A percentile compares a stretch with the other conserved stretches of the same genome.
These are phyloP conservation scores for Heliconius charithonia DNA, from an alignment of 2,888 invertebrate species.

Conservation along the genomic window DNA sequence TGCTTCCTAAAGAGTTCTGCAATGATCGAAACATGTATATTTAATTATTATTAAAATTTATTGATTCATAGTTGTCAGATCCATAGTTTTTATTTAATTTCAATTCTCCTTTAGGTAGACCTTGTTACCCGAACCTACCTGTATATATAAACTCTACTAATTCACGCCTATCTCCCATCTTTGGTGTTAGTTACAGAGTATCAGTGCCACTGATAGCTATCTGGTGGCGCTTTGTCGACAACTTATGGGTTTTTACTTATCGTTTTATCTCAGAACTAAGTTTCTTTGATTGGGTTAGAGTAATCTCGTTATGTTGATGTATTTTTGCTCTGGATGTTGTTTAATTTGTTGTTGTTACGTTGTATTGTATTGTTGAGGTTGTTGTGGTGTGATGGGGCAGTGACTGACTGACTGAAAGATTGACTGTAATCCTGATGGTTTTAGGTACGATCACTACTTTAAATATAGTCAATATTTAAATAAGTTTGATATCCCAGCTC, in stretches of 20 bases:
- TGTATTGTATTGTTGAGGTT: neutral
- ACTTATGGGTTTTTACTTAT: constrained; percentile 30
- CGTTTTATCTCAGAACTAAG: constrained; percentile 29
- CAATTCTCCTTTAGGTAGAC: no score
- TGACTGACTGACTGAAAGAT: neutral
- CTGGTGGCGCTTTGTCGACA: constrained; percentile 38
- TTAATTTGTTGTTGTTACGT: neutral
- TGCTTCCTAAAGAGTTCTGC: no score
- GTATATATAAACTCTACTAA: constrained; percentile 51
- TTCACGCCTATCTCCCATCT: constrained; percentile 43
- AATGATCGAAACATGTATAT: no score
- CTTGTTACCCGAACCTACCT: no score
- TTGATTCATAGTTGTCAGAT: no score
- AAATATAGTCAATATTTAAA: no score
- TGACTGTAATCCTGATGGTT: no score
- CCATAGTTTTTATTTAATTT: no score
- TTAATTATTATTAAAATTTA: no score
- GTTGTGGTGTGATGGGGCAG: neutral
- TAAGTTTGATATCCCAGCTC: no score
- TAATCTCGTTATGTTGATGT: constrained; percentile 32
- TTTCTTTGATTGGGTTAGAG: constrained; percentile 34
- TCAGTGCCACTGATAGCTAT: constrained; percentile 40
- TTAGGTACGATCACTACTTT: no score
- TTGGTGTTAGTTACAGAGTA: constrained; percentile 39
- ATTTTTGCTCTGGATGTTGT: neutral